These are phyloP conservation scores for Halotydeus destructor DNA, from an alignment of 1,140 invertebrate genomes.

Conservation along the genomic window DNA sequence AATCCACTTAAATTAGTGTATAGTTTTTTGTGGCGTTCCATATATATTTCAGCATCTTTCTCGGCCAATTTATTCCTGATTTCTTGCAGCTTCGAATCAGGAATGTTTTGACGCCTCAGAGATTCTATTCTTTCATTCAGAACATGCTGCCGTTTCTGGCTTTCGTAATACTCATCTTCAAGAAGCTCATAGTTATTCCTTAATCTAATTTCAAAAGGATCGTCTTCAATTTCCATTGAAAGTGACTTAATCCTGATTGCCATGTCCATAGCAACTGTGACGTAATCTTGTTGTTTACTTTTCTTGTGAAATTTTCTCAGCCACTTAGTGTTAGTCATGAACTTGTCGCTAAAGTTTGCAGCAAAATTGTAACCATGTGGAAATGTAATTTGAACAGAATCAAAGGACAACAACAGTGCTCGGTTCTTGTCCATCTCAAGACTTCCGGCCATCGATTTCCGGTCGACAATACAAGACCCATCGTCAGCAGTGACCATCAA, in stretches of 20 bases:
- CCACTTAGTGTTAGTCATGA: constrained; percentile 73
- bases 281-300: constrained; percentile 22
- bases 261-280: constrained; percentile 56
- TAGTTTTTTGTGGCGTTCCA: constrained; percentile 63
- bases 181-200: constrained; percentile 85
- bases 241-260: constrained; percentile 55
- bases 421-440: constrained; percentile 11
- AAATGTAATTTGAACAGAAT: constrained; percentile 50
- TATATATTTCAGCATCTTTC: constrained; percentile 84
- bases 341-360: constrained; percentile 63
- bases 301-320: constrained; percentile 52
- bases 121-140: constrained; percentile 66
- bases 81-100: constrained; percentile 43
- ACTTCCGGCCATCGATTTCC: constrained; percentile 19
- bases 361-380: constrained; percentile 85
- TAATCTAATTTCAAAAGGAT: constrained; percentile 91
- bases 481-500: background rate
- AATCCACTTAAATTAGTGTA: constrained; percentile 35
- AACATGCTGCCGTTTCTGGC: constrained; percentile 68
- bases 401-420: constrained; percentile 33
- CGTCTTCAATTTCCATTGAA: constrained; percentile 75
- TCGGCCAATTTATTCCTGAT: constrained; percentile 57
- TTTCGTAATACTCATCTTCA: constrained; percentile 89
- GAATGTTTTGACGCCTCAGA: constrained; percentile 28
- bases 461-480: background rate